Conservation (phyloP, 1,140 invertebrate genomes). For the Bathynomus jamesi region DNA sequence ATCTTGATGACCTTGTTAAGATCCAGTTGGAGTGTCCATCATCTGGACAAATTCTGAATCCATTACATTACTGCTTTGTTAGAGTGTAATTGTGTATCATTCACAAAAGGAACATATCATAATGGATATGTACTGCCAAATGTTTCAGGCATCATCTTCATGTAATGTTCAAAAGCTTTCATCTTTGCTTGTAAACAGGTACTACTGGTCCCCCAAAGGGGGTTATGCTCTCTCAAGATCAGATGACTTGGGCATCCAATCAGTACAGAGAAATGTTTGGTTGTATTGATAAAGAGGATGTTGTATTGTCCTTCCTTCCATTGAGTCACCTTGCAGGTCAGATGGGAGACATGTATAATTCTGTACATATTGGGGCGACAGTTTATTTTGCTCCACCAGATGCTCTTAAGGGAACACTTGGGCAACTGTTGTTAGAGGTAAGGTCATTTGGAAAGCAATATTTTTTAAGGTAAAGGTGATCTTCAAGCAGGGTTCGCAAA, state of each 20-base stretch:
- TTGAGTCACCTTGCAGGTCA: slow-evolving; percentile 39
- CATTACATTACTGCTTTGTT: too few species aligned
- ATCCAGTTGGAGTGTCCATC: too few species aligned
- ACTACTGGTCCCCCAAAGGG: slow-evolving; percentile 40
- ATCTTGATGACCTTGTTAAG: too few species aligned
- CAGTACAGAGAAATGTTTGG: slow-evolving; percentile 4
- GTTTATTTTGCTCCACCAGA: slow-evolving; percentile 40
- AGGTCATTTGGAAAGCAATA: neutral
- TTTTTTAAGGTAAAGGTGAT: neutral
- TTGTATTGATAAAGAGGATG: slow-evolving; percentile 3
- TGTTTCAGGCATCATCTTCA: too few species aligned
- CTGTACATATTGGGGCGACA: slow-evolving; percentile 20
- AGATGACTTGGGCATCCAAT: slow-evolving; percentile 37
- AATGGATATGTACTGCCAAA: too few species aligned
- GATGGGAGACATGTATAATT: slow-evolving; percentile 37
- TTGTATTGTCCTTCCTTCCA: slow-evolving; percentile 38
- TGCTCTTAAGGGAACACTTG: slow-evolving; percentile 37
- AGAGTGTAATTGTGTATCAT: too few species aligned
- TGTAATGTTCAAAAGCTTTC: too few species aligned
- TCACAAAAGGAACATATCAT: too few species aligned
- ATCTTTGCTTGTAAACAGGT: too few species aligned
- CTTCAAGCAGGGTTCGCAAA: too few species aligned
- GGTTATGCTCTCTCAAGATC: slow-evolving; percentile 40
- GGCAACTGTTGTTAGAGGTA: slow-evolving; percentile 11
- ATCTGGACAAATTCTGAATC: too few species aligned